phyloP scores from a whole-genome alignment of 2,797 vertebrate genomes.

The Epinephelus awoara region DNA sequence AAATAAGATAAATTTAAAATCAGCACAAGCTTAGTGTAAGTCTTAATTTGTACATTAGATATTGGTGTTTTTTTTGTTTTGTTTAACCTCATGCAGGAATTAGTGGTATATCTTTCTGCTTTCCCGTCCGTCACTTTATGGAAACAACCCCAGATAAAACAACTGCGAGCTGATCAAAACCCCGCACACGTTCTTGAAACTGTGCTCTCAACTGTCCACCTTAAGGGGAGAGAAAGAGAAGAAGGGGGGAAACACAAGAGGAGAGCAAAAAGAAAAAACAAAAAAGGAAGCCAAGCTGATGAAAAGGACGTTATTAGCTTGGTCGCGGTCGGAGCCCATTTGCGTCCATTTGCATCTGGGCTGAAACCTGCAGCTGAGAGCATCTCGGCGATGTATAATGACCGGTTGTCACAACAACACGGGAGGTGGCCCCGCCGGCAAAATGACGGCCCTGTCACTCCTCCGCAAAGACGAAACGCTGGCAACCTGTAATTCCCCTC shows the following conservation, averaged over 20 bases:
- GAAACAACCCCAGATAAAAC: neutral
- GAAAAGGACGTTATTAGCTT: constrained; percentile 93
- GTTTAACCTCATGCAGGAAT: neutral
- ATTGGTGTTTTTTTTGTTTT: too few species aligned
- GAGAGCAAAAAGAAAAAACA: constrained; percentile 64
- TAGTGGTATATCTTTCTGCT: neutral
- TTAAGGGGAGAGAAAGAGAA: constrained; percentile 77
- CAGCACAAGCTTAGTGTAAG: neutral
- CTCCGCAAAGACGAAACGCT: constrained; percentile 89
- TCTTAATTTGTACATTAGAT: neutral
- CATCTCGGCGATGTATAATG: constrained; percentile 96
- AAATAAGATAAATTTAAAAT: too few species aligned
- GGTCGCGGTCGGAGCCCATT: constrained; percentile 97
- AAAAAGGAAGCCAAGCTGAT: constrained; percentile 74
- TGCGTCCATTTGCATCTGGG: constrained; percentile 98
- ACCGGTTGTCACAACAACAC: constrained; percentile 99
- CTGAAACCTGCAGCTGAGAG: constrained; percentile 98
- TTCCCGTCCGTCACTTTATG: neutral
- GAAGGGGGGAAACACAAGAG: constrained; percentile 21
- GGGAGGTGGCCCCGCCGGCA: constrained; percentile 95
- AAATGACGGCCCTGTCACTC: constrained; percentile 99
- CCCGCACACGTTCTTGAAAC: constrained; percentile 12
- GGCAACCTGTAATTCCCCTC: constrained; percentile 99
- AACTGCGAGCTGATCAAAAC: constrained; percentile 24
- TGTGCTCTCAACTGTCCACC: constrained; percentile 86